Conservation (phyloP, 53 echinoderm and acorn worm genomes). For the Paracentrotus lividus region DNA sequence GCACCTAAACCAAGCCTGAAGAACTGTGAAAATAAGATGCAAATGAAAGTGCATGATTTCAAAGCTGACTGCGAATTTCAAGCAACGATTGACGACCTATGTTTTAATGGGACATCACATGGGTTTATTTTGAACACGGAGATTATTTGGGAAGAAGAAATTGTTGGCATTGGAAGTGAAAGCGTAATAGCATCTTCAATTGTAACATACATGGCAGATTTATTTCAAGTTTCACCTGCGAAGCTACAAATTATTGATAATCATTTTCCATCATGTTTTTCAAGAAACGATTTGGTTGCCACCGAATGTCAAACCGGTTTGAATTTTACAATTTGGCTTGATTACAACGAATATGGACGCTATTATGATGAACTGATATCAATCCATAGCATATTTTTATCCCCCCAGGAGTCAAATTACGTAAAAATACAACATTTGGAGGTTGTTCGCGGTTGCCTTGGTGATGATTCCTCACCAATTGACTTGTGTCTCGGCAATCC, state of each 20-base stretch:
- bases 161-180: not conserved
- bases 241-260: not conserved
- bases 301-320: not conserved
- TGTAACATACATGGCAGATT: not conserved
- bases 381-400: not conserved
- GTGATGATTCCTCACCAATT: not conserved
- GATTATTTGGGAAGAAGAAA: not conserved
- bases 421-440: not conserved
- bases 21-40: not conserved
- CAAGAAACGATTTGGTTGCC: not conserved
- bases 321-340: constrained; percentile 22
- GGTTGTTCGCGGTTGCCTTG: not conserved
- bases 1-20: not conserved
- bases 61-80: constrained; percentile 3
- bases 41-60: not conserved
- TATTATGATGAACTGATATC: not conserved
- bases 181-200: not conserved
- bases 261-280: not conserved
- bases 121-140: not conserved
- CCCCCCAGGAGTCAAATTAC: not conserved
- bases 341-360: not conserved
- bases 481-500: not conserved
- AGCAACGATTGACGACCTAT: not conserved
- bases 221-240: not conserved
- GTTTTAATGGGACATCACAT: constrained; percentile 12